These are phyloP conservation scores for Tetranychus piercei DNA, from an alignment of 2,888 invertebrate species.

Conservation along the genomic window DNA sequence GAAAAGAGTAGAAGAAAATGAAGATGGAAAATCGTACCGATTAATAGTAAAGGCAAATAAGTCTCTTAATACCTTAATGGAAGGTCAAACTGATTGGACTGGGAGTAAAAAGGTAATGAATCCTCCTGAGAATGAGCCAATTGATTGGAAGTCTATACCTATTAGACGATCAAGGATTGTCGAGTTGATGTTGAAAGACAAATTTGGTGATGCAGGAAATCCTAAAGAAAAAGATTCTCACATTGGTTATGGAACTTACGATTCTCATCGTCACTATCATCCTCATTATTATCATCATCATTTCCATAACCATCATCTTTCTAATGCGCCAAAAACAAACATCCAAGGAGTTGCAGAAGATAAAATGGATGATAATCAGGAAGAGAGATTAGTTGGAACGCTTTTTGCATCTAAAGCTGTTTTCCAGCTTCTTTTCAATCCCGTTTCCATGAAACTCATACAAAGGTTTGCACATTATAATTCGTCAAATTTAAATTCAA, in stretches of 20 bases:
- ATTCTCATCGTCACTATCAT: not conserved
- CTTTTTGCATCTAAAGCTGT: constrained; percentile 53
- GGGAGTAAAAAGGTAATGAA: not conserved
- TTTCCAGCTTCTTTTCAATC: constrained; percentile 56
- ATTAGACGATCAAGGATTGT: not conserved
- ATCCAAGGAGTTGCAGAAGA: not conserved
- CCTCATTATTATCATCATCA: not conserved
- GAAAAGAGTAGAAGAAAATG: not conserved
- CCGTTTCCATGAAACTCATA: constrained; percentile 34
- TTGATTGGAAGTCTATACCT: not conserved
- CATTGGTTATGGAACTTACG: not conserved
- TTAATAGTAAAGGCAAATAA: not conserved
- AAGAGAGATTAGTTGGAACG: constrained; percentile 30
- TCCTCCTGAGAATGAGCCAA: not conserved
- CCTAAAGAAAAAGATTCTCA: not conserved
- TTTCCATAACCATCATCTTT: not conserved
- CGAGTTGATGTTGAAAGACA: not conserved
- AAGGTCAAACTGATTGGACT: not conserved
- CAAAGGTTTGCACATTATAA: not conserved
- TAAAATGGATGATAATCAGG: not conserved
- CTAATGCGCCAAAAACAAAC: not conserved
- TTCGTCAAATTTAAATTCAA: no score
- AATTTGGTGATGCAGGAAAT: not conserved
- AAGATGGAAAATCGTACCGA: not conserved
- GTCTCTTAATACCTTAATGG: not conserved